Evolutionary conservation across 1,140 invertebrate genomes (phyloP).

Genomic region (Heliconius himera): DNA sequence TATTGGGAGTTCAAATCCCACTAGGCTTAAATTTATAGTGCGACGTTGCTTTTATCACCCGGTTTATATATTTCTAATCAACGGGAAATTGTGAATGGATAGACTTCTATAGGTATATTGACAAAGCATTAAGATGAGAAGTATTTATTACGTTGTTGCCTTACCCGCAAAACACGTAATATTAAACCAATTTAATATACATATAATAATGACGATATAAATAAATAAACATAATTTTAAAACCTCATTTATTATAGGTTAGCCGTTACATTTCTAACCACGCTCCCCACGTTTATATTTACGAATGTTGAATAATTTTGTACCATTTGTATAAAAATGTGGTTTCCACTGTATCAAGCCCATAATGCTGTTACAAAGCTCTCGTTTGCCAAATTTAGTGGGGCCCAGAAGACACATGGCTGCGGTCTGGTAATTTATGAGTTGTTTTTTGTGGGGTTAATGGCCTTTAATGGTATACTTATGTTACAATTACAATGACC

Average conservation of each 20-base stretch:
- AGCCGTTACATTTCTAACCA: conserved; percentile 1
- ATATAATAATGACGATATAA: background rate
- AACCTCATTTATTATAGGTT: conserved; percentile 14
- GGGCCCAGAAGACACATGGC: conserved; percentile 40
- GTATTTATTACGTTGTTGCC: too few species aligned
- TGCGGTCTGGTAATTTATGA: conserved; percentile 42
- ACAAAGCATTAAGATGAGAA: too few species aligned
- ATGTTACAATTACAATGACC: conserved; percentile 49
- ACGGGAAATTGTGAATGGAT: too few species aligned
- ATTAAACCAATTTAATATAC: background rate
- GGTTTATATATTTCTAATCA: too few species aligned
- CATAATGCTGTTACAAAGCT: conserved; percentile 39
- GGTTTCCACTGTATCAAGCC: conserved; percentile 37
- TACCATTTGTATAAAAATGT: conserved; percentile 40
- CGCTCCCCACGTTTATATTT: conserved; percentile 30
- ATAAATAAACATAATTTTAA: conserved; percentile 4
- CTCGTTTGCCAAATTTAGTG: conserved; percentile 42
- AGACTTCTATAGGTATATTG: too few species aligned
- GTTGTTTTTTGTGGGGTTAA: conserved; percentile 46
- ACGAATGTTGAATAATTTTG: conserved; percentile 31
- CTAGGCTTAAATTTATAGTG: too few species aligned
- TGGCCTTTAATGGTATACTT: conserved; percentile 46
- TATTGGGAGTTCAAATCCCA: too few species aligned
- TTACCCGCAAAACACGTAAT: background rate
- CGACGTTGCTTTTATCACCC: too few species aligned